Conservation (phyloP, 2,797 vertebrate genomes). For the Anguilla obscura region DNA sequence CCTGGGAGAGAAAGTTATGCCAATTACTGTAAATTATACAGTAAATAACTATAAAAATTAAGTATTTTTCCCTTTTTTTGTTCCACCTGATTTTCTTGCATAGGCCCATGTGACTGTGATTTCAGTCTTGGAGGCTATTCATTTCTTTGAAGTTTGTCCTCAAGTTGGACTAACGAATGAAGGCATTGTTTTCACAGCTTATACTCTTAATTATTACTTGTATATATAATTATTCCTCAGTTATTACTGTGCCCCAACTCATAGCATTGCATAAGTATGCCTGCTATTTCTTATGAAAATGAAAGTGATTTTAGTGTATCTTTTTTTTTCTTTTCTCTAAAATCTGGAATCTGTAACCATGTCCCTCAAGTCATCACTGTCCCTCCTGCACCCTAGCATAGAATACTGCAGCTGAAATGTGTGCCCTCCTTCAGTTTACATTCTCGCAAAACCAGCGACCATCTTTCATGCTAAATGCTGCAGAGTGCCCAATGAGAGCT, state of each 20-base stretch:
- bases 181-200: constrained; percentile 43
- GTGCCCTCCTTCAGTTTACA: background rate
- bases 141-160: background rate
- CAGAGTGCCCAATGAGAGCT: background rate
- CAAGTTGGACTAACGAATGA: background rate
- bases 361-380: background rate
- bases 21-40: background rate
- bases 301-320: background rate
- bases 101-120: background rate
- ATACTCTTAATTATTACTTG: constrained; percentile 31
- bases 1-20: background rate
- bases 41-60: background rate
- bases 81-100: background rate
- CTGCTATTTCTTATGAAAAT: background rate
- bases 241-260: background rate
- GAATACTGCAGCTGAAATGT: background rate
- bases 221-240: constrained; percentile 24
- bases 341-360: background rate
- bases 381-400: background rate
- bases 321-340: background rate
- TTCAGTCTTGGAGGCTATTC: background rate
- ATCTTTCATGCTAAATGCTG: background rate
- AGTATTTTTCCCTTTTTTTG: background rate
- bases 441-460: background rate
- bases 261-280: background rate